A percentile compares a stretch with the other conserved stretches of the same genome.
phyloP scores from a whole-genome alignment of 2,888 invertebrate genomes.

The Lasioglossum figueresi region DNA sequence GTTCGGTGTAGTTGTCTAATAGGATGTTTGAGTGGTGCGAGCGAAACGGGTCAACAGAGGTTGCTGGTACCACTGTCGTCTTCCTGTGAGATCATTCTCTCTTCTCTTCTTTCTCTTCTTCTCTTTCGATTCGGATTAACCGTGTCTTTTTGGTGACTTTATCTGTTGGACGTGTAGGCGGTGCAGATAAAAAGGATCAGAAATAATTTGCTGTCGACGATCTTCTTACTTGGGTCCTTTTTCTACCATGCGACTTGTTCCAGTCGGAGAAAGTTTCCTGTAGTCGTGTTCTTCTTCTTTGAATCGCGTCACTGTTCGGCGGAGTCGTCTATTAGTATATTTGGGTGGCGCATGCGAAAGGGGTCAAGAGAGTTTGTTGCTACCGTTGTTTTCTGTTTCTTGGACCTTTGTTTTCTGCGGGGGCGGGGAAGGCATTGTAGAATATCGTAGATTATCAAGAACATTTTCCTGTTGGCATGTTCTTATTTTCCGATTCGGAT shows the following conservation, averaged over 20 bases:
- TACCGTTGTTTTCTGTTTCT: background rate
- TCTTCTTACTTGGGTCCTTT: no score
- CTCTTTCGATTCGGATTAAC: background rate
- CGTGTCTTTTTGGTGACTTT: background rate
- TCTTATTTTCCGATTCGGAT: background rate
- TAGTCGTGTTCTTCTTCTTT: background rate
- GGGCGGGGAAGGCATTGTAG: no score
- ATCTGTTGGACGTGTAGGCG: background rate
- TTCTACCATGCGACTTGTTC: background rate
- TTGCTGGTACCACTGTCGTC: background rate
- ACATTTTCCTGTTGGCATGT: background rate
- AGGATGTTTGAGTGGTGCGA: background rate
- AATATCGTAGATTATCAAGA: background rate
- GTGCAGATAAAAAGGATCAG: background rate
- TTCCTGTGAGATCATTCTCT: background rate
- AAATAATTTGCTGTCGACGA: background rate
- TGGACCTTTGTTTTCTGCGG: background rate
- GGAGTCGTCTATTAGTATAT: background rate
- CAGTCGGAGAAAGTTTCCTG: background rate
- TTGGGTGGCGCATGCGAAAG: background rate
- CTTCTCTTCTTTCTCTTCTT: background rate
- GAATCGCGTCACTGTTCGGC: background rate
- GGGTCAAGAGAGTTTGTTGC: background rate
- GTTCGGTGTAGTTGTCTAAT: background rate
- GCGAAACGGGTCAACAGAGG: background rate